phyloP scores from a whole-genome alignment of 92 coral and sea anemone species.

The Palythoa grandis region DNA sequence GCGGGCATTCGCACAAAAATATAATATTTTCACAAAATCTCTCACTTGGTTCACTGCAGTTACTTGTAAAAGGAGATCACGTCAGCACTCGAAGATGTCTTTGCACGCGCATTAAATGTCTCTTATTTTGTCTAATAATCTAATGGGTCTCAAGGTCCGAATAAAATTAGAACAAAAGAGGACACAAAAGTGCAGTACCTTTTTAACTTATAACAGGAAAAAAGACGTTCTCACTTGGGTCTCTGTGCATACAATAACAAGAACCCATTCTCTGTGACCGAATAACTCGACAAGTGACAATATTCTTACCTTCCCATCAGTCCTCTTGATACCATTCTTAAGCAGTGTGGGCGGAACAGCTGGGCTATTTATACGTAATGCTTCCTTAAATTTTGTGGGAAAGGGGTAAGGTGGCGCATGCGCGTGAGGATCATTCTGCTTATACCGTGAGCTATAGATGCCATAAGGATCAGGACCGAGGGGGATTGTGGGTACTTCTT shows the following conservation, averaged over 20 bases:
- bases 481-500: slow-evolving; percentile 44
- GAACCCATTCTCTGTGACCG: not conserved
- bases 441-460: slow-evolving; percentile 48
- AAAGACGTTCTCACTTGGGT: too few species aligned
- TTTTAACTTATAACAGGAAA: too few species aligned
- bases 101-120: too few species aligned
- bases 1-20: too few species aligned
- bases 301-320: slow-evolving; percentile 88
- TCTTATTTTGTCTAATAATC: too few species aligned
- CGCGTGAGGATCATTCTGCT: slow-evolving; percentile 68
- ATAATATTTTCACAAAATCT: too few species aligned
- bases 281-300: not conserved
- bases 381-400: slow-evolving; percentile 90
- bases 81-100: too few species aligned
- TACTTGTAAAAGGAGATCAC: too few species aligned
- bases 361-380: slow-evolving; percentile 81
- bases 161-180: too few species aligned
- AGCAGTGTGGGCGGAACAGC: slow-evolving; percentile 94
- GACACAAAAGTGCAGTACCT: too few species aligned
- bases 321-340: slow-evolving; percentile 82
- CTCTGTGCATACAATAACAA: not conserved
- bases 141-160: too few species aligned
- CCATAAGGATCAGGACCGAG: slow-evolving; percentile 55
- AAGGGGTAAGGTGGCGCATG: slow-evolving; percentile 89
- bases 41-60: too few species aligned